Evolutionary conservation across 2,797 vertebrate genomes (phyloP), one percentile per base, ranked within the genome.

Genomic region (Anas flavirostris): DNA sequence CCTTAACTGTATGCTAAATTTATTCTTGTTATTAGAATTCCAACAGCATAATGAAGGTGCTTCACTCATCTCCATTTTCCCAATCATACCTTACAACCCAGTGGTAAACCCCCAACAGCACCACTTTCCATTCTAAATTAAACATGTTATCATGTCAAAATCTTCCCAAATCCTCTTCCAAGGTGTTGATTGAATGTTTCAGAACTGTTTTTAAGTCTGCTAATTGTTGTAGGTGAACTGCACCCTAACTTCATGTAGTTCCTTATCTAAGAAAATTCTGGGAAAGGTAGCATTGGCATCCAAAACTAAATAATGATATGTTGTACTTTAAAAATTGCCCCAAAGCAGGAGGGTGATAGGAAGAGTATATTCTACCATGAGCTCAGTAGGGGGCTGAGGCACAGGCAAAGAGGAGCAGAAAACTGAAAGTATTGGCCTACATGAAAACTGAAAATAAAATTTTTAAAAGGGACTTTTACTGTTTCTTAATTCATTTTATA

Each of bases 1-100:
- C 58, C 53, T 67, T 75, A 35, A 74, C 56, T 26, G 4, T 88
- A 39, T 93, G 89, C 80, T 89, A 86, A 93, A 94, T 95, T 93
- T 94, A 88, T 93, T 93, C 92, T 84, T 39, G 4, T 77, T 68
- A 10, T 25, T 79, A 25, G n/a, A 88, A 72, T 58, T 64, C 33
- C 29, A 82, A 16, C 37, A 80, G 64, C 53, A n/a, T 68, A 86
- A 68, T 69, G 69, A 80, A 68, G 86, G 25, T 86, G 41, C 60
- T 80, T 88, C 86, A 35, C 52, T 35, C 93, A 88, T 91, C 58
- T 91, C 68, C 88, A 63, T 94, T 90, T 84, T 46, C 74, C 63
- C 56, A 25, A 5, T 80, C 35, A 4, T 76, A 39, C 80, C 60
- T 76, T 44, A 53, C 35, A 80, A 41, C 31, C 88, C 68, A 10